A percentile compares a stretch with the other conserved stretches of the same genome.
Evolutionary conservation across 2,888 invertebrate species (phyloP).

Genomic region (Eudemis profundana): DNA sequence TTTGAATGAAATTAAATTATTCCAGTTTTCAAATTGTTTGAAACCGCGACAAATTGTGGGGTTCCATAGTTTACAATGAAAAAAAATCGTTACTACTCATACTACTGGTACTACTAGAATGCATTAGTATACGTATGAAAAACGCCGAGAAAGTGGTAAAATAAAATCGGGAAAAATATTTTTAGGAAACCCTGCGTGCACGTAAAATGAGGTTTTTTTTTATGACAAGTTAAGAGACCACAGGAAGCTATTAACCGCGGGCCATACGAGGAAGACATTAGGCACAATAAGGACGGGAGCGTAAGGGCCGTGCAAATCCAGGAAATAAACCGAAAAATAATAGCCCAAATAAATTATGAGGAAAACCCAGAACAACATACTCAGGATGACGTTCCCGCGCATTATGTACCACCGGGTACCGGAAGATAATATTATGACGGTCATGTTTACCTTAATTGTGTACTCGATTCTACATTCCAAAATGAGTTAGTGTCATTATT

Average conservation of each 20-base stretch:
- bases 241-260: slow-evolving; percentile 10
- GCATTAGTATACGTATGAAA: too few species aligned
- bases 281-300: slow-evolving; percentile 25
- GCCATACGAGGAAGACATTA: slow-evolving; percentile 20
- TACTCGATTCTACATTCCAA: too few species aligned
- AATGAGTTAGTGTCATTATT: too few species aligned
- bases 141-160: too few species aligned
- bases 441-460: neutral
- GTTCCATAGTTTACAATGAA: too few species aligned
- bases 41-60: too few species aligned
- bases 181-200: too few species aligned
- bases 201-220: too few species aligned
- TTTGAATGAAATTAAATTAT: slow-evolving; percentile 11
- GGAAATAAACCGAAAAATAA: slow-evolving; percentile 57
- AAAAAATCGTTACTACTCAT: too few species aligned
- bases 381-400: slow-evolving; percentile 6
- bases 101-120: too few species aligned
- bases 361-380: slow-evolving; percentile 33
- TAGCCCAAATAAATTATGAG: slow-evolving; percentile 57
- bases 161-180: too few species aligned
- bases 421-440: neutral
- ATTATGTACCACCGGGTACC: neutral
- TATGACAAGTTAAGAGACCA: slow-evolving; percentile 1
- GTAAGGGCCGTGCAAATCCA: slow-evolving; percentile 50
- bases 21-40: too few species aligned